These are phyloP conservation scores for Geophilus truncorum DNA, from an alignment of 2,888 invertebrate species.

Conservation along the genomic window DNA sequence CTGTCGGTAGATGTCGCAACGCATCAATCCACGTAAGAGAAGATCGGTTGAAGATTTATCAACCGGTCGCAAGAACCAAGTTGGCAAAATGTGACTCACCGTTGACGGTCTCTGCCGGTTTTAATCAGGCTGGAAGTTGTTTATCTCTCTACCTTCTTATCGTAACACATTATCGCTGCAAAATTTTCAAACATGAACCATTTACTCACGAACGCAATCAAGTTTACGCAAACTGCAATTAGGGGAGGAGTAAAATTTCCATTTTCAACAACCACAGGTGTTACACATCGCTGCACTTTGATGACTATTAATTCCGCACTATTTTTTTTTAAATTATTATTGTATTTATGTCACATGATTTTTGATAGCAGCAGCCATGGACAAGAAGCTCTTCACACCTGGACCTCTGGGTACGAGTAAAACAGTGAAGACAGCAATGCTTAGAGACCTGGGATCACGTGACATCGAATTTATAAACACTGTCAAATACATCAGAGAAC, in stretches of 20 bases:
- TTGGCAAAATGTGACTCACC: no score
- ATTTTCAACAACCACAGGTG: neutral
- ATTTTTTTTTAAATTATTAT: neutral
- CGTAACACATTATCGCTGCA: neutral
- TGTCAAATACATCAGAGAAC: slow-evolving; percentile 46
- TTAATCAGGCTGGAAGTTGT: no score
- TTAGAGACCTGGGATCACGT: slow-evolving; percentile 49
- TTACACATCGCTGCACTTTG: neutral
- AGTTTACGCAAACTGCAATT: neutral
- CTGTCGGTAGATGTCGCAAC: neutral
- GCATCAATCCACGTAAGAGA: neutral
- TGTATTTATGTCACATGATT: neutral
- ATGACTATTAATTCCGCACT: neutral
- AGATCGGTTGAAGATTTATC: no score
- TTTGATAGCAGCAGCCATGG: slow-evolving; percentile 23
- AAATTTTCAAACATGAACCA: neutral
- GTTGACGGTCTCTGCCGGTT: no score
- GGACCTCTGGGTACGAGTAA: slow-evolving; percentile 49
- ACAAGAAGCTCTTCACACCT: slow-evolving; percentile 51
- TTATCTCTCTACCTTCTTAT: neutral
- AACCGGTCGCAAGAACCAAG: no score
- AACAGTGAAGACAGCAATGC: slow-evolving; percentile 49
- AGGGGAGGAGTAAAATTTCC: neutral
- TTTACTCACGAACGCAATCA: neutral
- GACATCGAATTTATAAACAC: slow-evolving; percentile 49